Conservation (phyloP, 2,888 invertebrate species). For the Platypus cylindrus region DNA sequence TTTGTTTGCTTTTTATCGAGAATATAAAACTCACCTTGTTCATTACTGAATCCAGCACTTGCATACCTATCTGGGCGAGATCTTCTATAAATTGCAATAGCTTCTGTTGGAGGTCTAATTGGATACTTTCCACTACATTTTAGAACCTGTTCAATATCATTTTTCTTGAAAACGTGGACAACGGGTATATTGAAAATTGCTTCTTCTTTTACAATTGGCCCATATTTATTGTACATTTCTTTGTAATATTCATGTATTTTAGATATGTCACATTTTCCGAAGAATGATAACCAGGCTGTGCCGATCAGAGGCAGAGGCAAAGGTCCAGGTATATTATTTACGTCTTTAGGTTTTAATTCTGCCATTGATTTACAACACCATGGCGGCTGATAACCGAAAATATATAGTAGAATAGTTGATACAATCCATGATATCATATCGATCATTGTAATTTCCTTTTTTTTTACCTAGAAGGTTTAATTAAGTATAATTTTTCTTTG, state of each 20-base stretch:
- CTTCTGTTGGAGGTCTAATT: conserved; percentile 70
- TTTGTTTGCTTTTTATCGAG: too few relatives aligned
- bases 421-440: conserved; percentile 10
- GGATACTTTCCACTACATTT: conserved; percentile 61
- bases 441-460: too few relatives aligned
- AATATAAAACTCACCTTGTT: conserved; percentile 47
- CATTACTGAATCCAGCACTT: conserved; percentile 70
- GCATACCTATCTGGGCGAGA: conserved; percentile 68
- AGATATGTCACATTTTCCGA: conserved; percentile 46
- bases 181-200: conserved; percentile 59
- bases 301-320: conserved; percentile 59
- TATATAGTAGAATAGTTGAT: conserved; percentile 22
- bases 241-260: conserved; percentile 68
- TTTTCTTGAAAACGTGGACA: conserved; percentile 56
- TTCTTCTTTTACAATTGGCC: conserved; percentile 65
- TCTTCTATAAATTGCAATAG: conserved; percentile 60
- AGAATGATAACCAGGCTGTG: conserved; percentile 66
- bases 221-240: conserved; percentile 61
- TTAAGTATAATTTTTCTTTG: too few relatives aligned
- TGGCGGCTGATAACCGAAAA: conserved; percentile 27
- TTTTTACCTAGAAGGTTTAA: neutral
- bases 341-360: conserved; percentile 9
- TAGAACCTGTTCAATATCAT: conserved; percentile 65
- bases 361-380: conserved; percentile 23
- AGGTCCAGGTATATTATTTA: conserved; percentile 57